Evolutionary conservation across 1,140 invertebrate genomes (phyloP).

Genomic region (Conus betulinus): DNA sequence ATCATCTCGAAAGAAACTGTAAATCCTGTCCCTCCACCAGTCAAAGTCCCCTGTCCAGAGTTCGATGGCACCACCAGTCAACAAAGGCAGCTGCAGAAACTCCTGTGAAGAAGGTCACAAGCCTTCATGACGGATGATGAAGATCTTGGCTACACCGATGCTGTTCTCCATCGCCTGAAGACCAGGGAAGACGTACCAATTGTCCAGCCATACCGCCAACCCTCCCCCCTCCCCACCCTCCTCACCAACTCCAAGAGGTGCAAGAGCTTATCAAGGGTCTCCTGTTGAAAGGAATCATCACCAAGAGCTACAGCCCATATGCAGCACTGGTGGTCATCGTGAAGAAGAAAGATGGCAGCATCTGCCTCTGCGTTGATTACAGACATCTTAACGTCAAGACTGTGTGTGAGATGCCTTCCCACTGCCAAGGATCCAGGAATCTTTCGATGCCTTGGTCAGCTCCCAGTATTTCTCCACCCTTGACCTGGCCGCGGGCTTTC

Average conservation of each 20-base stretch:
- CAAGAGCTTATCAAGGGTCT: slow-evolving; percentile 14
- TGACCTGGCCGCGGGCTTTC: too few relatives aligned
- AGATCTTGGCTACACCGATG: neutral
- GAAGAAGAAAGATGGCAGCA: slow-evolving; percentile 67
- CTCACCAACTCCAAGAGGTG: neutral
- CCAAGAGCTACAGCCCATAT: slow-evolving; percentile 37
- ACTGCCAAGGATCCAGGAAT: too few relatives aligned
- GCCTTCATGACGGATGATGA: neutral
- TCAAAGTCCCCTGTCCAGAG: too few relatives aligned
- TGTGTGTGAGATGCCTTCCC: neutral
- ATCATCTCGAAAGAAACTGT: neutral
- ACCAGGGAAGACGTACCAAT: neutral
- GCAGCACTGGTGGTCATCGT: slow-evolving; percentile 39
- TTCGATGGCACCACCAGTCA: neutral
- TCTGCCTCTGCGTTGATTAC: slow-evolving; percentile 8
- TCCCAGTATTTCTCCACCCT: too few relatives aligned
- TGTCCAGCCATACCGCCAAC: neutral
- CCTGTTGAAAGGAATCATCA: slow-evolving; percentile 26
- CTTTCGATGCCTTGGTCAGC: too few relatives aligned
- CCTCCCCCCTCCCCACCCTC: neutral
- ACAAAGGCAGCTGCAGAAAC: neutral
- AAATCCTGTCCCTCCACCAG: neutral
- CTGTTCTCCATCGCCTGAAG: neutral
- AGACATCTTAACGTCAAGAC: slow-evolving; percentile 43
- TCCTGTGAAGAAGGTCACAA: neutral